These are phyloP conservation scores for Catharus ustulatus DNA, from an alignment of 2,797 vertebrate species.

Conservation along the genomic window DNA sequence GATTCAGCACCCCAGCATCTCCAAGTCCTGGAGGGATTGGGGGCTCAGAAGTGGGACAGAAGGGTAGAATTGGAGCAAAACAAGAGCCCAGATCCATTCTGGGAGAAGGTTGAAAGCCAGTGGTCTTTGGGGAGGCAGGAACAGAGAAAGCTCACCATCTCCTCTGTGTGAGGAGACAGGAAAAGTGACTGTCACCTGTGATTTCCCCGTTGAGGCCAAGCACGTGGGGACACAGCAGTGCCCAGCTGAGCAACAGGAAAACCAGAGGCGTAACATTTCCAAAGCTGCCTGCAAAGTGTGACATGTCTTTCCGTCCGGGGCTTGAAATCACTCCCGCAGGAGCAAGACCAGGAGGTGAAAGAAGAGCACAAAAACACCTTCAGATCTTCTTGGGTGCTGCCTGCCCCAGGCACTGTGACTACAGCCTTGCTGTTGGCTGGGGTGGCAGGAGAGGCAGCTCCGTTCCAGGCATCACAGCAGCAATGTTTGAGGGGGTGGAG, in stretches of 20 bases:
- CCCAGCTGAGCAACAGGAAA: constrained; percentile 43
- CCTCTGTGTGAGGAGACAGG: not conserved
- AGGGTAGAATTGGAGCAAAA: not conserved
- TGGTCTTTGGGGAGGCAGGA: not conserved
- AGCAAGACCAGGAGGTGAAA: not conserved
- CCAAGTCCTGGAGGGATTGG: not conserved
- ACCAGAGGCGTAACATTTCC: constrained; percentile 16
- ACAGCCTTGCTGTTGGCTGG: not conserved
- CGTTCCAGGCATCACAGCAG: not conserved
- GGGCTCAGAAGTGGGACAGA: not conserved
- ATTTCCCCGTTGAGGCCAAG: not conserved
- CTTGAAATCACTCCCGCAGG: not conserved
- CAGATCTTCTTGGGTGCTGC: not conserved
- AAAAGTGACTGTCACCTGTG: not conserved
- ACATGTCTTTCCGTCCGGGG: not conserved
- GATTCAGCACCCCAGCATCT: not conserved
- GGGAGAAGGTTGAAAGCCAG: not conserved
- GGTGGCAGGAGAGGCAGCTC: not conserved
- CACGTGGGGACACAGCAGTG: fast-evolving
- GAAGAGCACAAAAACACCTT: not conserved
- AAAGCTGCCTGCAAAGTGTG: not conserved
- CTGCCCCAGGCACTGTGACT: fast-evolving
- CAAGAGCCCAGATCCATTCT: not conserved
- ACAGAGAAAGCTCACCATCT: not conserved
- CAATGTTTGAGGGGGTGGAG: not conserved